Percentiles rank a stretch among this genome's conserved stretches.
Conservation (phyloP, 2,888 invertebrate species). For the Lasioglossum oenotherae region DNA sequence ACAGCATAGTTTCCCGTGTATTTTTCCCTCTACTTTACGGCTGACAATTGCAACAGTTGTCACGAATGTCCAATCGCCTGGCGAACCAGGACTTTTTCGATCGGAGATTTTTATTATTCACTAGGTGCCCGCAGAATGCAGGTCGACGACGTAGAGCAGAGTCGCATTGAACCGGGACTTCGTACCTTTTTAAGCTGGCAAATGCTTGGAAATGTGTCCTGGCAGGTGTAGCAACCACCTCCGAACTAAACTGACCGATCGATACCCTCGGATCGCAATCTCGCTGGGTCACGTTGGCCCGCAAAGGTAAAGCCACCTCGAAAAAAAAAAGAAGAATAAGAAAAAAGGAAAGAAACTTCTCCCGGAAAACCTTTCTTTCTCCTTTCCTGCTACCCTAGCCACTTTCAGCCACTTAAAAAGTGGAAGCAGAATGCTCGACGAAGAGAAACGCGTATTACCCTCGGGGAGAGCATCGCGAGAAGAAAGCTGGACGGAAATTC, state of each 20-base stretch:
- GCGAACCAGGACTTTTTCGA: not conserved
- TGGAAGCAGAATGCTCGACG: constrained; percentile 7
- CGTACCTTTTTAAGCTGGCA: constrained; percentile 34
- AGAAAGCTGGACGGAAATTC: constrained; percentile 24
- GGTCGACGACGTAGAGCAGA: not conserved
- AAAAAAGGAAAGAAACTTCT: constrained; percentile 23
- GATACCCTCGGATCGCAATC: constrained; percentile 46
- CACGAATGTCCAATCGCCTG: not conserved
- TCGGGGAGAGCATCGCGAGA: constrained; percentile 8
- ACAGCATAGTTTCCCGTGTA: not conserved
- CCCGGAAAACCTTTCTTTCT: constrained; percentile 28
- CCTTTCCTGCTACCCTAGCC: constrained; percentile 15
- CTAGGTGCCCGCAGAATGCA: not conserved
- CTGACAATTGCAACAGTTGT: not conserved
- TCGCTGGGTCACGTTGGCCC: constrained; percentile 58
- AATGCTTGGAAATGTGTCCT: constrained; percentile 24
- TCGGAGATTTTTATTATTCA: constrained; percentile 39
- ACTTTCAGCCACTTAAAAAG: constrained; percentile 19
- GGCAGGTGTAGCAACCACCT: constrained; percentile 13
- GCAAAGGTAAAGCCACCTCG: constrained; percentile 55
- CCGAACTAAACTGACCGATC: constrained; percentile 32
- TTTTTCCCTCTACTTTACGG: not conserved
- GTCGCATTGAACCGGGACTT: not conserved
- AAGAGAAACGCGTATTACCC: constrained; percentile 44
- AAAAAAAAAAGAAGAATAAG: constrained; percentile 37